Percentiles rank a stretch among this genome's conserved stretches.
Conservation (phyloP, 2,797 vertebrate species). For the Argyrosomus regius region DNA sequence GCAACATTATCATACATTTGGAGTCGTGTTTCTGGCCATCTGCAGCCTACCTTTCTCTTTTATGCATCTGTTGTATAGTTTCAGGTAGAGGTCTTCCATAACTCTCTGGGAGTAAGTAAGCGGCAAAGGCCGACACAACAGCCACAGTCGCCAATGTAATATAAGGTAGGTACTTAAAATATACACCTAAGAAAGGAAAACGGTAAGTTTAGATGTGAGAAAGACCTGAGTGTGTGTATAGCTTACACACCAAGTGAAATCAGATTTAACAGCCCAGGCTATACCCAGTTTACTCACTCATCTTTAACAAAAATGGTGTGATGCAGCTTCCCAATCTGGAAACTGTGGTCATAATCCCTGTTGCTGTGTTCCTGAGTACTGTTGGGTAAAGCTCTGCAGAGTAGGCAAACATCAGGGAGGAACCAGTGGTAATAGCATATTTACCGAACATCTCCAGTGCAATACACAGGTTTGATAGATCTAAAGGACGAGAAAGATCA, state of each 20-base stretch:
- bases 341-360: conserved; percentile 87
- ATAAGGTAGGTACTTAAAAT: conserved; percentile 87
- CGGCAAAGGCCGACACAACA: conserved; percentile 82
- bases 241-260: too few species aligned
- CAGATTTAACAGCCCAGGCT: too few species aligned
- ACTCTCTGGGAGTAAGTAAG: conserved; percentile 91
- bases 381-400: conserved; percentile 92
- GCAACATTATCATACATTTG: too few species aligned
- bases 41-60: conserved; percentile 81
- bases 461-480: conserved; percentile 72
- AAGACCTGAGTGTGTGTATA: too few species aligned
- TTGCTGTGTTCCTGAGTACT: conserved; percentile 90
- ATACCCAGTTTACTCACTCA: conserved; percentile 73
- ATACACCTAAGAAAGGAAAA: conserved; percentile 77
- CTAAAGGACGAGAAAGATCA: conserved; percentile 63
- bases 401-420: conserved; percentile 88
- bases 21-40: too few species aligned
- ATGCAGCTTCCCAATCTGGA: conserved; percentile 88
- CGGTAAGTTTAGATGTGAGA: background rate
- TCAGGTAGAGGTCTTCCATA: conserved; percentile 88
- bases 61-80: conserved; percentile 88
- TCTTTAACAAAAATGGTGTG: conserved; percentile 88
- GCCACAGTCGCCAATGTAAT: conserved; percentile 88
- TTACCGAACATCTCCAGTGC: conserved; percentile 90
- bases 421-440: conserved; percentile 85